Conservation (phyloP, 2,888 invertebrate genomes). For the Apamea anceps region DNA sequence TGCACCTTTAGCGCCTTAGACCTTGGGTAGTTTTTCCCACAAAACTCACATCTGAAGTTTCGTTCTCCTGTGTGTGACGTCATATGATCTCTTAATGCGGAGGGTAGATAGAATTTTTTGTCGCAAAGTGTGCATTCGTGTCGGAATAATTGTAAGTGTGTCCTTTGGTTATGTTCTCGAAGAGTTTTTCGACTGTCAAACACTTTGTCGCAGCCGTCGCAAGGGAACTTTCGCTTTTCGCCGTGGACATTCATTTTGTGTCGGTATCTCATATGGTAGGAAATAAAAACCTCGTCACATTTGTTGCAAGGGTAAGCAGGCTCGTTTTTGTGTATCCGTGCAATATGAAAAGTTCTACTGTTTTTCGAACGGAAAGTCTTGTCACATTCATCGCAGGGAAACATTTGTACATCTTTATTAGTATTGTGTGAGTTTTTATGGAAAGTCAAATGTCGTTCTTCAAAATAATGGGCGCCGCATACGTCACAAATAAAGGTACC, state of each 20-base stretch:
- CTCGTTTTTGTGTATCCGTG: conserved; percentile 70
- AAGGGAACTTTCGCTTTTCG: conserved; percentile 71
- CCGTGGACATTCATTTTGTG: conserved; percentile 76
- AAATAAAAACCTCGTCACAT: conserved; percentile 70
- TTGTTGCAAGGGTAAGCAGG: conserved; percentile 72
- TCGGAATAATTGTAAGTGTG: conserved; percentile 72
- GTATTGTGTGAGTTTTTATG: conserved; percentile 67
- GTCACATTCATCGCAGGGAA: conserved; percentile 80
- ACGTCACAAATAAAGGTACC: conserved; percentile 76
- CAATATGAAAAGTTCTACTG: conserved; percentile 68
- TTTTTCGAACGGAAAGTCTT: conserved; percentile 73
- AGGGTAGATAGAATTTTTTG: conserved; percentile 78
- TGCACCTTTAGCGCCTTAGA: conserved; percentile 84
- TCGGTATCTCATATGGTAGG: conserved; percentile 67
- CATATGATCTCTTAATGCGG: conserved; percentile 85
- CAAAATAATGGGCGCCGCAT: conserved; percentile 79
- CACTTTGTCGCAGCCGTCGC: conserved; percentile 75
- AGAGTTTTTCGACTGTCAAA: conserved; percentile 74
- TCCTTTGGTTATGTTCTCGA: conserved; percentile 73
- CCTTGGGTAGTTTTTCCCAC: conserved; percentile 88
- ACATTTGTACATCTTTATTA: conserved; percentile 55
- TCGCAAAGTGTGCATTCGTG: conserved; percentile 84
- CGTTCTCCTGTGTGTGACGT: conserved; percentile 87
- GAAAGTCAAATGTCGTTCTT: conserved; percentile 75
- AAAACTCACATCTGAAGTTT: conserved; percentile 86